These are phyloP conservation scores for Cantharis nigra DNA, from an alignment of 2,888 invertebrate genomes.

Conservation along the genomic window DNA sequence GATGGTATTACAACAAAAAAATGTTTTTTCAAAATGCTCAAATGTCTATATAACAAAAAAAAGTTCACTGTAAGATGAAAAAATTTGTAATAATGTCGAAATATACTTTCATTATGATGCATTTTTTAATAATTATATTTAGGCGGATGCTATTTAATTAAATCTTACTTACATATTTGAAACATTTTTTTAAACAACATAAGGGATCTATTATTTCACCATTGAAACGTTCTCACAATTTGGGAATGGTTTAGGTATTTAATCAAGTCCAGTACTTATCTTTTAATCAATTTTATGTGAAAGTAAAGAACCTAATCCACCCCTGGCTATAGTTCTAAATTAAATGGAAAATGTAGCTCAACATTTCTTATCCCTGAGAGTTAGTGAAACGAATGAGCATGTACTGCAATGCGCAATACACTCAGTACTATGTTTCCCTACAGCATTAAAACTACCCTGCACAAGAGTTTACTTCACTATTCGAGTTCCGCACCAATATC, in stretches of 20 bases:
- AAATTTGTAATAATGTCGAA: background rate
- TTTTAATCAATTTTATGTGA: constrained; percentile 26
- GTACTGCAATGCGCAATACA: constrained; percentile 35
- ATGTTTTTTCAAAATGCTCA: background rate
- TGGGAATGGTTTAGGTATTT: background rate
- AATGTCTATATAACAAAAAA: background rate
- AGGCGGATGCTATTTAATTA: too few relatives aligned
- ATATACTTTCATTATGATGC: too few relatives aligned
- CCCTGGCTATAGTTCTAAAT: constrained; percentile 29
- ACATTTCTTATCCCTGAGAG: constrained; percentile 30
- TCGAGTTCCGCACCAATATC: constrained; percentile 26
- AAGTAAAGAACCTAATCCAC: constrained; percentile 24
- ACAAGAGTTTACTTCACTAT: constrained; percentile 24
- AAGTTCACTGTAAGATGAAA: background rate
- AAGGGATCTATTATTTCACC: background rate
- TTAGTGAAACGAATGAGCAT: constrained; percentile 30
- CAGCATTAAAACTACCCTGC: constrained; percentile 21
- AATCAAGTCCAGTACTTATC: constrained; percentile 22
- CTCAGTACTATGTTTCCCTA: constrained; percentile 7
- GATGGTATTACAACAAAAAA: background rate
- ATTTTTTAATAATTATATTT: too few relatives aligned
- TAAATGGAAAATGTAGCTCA: constrained; percentile 31
- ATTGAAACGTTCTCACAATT: background rate
- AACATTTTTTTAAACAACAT: background rate
- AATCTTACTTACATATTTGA: background rate